Base-by-base conservation (phyloP, 1,140 invertebrate species). In the Bicyclus anynana region DNA sequence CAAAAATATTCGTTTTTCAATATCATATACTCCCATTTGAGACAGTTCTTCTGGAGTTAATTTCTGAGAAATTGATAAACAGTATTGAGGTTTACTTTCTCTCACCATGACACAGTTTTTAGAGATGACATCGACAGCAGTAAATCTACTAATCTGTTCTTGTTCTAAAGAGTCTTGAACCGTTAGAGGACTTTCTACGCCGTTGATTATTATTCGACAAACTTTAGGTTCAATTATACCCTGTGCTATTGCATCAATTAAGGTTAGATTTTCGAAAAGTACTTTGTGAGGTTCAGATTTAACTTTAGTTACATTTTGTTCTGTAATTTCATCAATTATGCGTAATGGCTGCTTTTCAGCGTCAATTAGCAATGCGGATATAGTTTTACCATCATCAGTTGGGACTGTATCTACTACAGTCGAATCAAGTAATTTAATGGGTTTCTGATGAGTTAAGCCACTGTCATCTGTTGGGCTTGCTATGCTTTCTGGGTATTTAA, bases 11-110 rank as follows among this genome's bases (percentile, higher is more conserved):
- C 93, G 92, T 59, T 91, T 92, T 65, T 93, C 91, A 5, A 92
- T 75, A 88, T 97, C 93, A 76, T 94, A 97, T 27, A 94, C 91
- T 42, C 94, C 94, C 55, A 92, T 84, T 67, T 94, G 91, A 1
- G 93, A 90, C 21, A 97, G 87, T 69, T 91, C 90, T 72, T 93
- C 90, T 6, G 92, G 87, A 38, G 92, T 94, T 59, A 92, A 78
- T 67, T 91, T 91, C 40, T 90, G 89, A 29, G 90, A 89, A 56
- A 89, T 87, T n/a, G 90, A 63, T 56, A 89, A 64, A 33, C 55
- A 67, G 62, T 74, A 78, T 66, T 72, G 79, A 7, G 84, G 82
- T 69, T 84, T 79, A 23, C 66, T 67, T 47, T 80, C 74, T 59
- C 69, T 77, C 20, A 89, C 70, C 53, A 87, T 65, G 40, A 90